Evolutionary conservation across 2,888 invertebrate genomes (phyloP).

Genomic region (Tribolium freemani): DNA sequence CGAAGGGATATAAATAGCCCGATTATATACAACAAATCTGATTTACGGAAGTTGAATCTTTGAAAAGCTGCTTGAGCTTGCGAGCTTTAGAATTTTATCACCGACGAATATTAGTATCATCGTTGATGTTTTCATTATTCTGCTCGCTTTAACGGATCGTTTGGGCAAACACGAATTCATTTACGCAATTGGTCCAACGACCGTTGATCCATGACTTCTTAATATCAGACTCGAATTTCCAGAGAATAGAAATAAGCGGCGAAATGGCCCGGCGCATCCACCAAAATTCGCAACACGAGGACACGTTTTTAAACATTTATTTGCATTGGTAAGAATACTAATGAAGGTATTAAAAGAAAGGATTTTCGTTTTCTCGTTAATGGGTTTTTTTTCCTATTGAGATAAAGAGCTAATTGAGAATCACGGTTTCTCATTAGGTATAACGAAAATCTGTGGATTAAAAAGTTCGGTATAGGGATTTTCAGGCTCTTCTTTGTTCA

Average conservation of each 20-base stretch:
- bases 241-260: background rate
- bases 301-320: background rate
- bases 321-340: background rate
- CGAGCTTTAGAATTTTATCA: slow-evolving; percentile 30
- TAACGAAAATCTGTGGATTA: slow-evolving; percentile 3
- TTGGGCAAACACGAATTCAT: background rate
- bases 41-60: slow-evolving; percentile 36
- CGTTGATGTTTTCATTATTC: slow-evolving; percentile 14
- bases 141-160: background rate
- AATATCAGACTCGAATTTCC: background rate
- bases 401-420: slow-evolving; percentile 4
- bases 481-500: background rate
- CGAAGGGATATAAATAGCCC: slow-evolving; percentile 32
- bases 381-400: background rate
- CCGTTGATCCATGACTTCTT: background rate
- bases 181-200: background rate
- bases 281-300: background rate
- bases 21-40: slow-evolving; percentile 38
- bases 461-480: background rate
- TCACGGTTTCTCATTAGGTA: slow-evolving; percentile 4
- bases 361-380: background rate
- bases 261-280: slow-evolving; percentile 1
- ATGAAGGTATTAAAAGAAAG: background rate
- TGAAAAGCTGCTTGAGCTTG: slow-evolving; percentile 21
- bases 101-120: slow-evolving; percentile 8